phyloP scores from a whole-genome alignment of 2,113 vertebrate genomes.

The zebrafish (Danio rerio) region DNA sequence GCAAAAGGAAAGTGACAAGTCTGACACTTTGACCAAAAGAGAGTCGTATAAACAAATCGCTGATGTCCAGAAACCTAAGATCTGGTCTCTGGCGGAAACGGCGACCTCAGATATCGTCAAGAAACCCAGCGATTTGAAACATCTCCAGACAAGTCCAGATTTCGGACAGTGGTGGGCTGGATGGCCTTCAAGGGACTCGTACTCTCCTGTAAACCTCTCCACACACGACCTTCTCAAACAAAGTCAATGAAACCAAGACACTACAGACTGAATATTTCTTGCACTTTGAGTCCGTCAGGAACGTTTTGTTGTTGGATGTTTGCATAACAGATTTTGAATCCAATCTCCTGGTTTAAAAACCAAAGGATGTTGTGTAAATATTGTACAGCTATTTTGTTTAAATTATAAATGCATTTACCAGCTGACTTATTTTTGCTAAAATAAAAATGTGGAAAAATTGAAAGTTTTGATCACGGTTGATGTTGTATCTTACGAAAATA shows the following conservation, averaged over 20 bases:
- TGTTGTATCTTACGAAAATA: not conserved
- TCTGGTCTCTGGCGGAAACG: conserved; percentile 85
- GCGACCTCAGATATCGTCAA: conserved; percentile 75
- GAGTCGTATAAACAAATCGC: conserved; percentile 67
- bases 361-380: conserved; percentile 72
- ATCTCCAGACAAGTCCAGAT: conserved; percentile 55
- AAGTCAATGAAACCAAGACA: conserved; percentile 41
- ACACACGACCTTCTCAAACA: conserved; percentile 63
- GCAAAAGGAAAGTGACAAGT: not conserved
- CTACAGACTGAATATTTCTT: conserved; percentile 60
- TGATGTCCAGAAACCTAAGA: conserved; percentile 75
- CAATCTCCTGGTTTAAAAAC: conserved; percentile 27
- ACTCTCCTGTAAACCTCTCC: conserved; percentile 66
- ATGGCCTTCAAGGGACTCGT: conserved; percentile 72
- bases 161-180: conserved; percentile 72
- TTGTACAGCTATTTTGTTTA: conserved; percentile 77
- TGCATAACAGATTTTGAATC: conserved; percentile 40
- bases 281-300: conserved; percentile 71
- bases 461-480: conserved; percentile 9
- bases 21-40: conserved; percentile 6
- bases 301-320: conserved; percentile 57
- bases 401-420: conserved; percentile 75
- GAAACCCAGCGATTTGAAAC: conserved; percentile 56
- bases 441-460: conserved; percentile 69
- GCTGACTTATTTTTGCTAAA: conserved; percentile 76